Evolutionary conservation across 2,888 invertebrate species (phyloP).

Genomic region (Polymixis flavicincta): DNA sequence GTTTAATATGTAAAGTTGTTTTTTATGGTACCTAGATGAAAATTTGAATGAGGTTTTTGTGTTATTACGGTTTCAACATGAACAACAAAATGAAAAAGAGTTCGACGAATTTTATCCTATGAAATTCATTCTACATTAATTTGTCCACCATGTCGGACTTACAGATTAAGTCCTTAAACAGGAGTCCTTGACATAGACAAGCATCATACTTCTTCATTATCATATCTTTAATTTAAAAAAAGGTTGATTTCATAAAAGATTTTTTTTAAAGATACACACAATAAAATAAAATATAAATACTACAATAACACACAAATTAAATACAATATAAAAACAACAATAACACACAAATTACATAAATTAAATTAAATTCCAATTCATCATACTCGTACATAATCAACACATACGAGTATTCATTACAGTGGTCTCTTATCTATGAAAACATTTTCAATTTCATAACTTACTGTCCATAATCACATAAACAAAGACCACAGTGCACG

Average conservation of each 20-base stretch:
- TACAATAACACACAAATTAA: too few species aligned
- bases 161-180: neutral
- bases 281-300: too few species aligned
- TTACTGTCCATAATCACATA: neutral
- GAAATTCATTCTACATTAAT: neutral
- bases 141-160: too few species aligned
- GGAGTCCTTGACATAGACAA: neutral
- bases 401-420: too few species aligned
- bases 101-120: neutral
- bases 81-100: neutral
- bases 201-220: neutral
- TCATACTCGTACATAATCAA: too few species aligned
- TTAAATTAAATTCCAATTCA: too few species aligned
- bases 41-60: conserved; percentile 17
- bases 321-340: too few species aligned
- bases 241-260: too few species aligned
- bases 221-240: too few species aligned
- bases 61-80: conserved; percentile 8
- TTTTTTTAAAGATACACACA: too few species aligned
- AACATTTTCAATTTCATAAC: conserved; percentile 21
- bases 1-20: conserved; percentile 53
- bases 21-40: conserved; percentile 10
- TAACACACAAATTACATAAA: too few species aligned
- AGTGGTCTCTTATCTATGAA: too few species aligned
- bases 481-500: conserved; percentile 1